A percentile compares a stretch with the other conserved stretches of the same genome.
phyloP scores from a whole-genome alignment of 2,888 invertebrate species.

The Eremobia ochroleuca region DNA sequence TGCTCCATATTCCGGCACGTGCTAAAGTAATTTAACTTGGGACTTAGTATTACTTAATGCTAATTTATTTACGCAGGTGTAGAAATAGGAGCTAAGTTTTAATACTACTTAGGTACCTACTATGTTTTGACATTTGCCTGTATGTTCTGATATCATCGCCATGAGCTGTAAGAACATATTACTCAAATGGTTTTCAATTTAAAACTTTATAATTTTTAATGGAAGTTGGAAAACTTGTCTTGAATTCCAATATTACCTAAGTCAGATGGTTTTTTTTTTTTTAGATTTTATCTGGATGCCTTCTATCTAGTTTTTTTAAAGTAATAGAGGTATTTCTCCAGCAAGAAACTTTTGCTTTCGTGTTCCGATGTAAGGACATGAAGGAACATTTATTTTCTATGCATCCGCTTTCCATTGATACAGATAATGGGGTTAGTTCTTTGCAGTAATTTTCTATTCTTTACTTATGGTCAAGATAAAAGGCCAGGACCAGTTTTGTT shows the following conservation, averaged over 20 bases:
- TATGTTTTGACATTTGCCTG: not conserved
- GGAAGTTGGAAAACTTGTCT: not conserved
- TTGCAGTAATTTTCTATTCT: not conserved
- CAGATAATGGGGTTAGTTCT: not conserved
- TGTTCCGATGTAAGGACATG: conserved; percentile 11
- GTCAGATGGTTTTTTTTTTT: not conserved
- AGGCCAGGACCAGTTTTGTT: not conserved
- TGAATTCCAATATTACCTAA: not conserved
- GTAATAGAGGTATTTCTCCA: conserved; percentile 2
- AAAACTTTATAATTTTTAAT: not conserved
- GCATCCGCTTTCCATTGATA: not conserved
- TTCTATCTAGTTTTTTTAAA: conserved; percentile 21
- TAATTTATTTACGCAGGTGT: conserved; percentile 13
- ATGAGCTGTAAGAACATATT: not conserved
- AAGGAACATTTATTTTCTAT: conserved; percentile 9
- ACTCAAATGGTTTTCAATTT: not conserved
- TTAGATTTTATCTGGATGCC: not conserved
- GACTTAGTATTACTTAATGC: not conserved
- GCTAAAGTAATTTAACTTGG: not conserved
- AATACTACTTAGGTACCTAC: not conserved
- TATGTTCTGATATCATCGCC: not conserved
- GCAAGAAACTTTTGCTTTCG: conserved; percentile 18
- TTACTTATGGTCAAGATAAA: not conserved
- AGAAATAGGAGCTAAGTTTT: not conserved
- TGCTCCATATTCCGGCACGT: not conserved